A percentile compares a stretch with the other conserved stretches of the same genome.
phyloP scores from a whole-genome alignment of 2,797 vertebrate species.

The Leptodactylus fallax region DNA sequence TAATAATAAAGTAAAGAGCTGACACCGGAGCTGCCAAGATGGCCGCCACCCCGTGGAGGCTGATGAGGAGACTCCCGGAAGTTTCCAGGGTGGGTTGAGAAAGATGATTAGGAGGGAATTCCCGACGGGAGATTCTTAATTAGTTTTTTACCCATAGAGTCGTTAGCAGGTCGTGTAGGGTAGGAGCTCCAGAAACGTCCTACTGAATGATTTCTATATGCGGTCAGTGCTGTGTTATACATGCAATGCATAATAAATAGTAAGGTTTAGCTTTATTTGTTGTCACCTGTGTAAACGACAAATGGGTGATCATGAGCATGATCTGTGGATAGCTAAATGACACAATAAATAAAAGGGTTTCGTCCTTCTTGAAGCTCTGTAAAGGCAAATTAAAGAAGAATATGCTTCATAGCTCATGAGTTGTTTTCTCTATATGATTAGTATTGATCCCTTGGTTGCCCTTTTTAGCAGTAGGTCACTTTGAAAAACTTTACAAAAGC shows the following conservation, averaged over 20 bases:
- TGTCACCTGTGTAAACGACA: background rate
- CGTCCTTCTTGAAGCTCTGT: background rate
- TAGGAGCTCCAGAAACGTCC: too few species aligned
- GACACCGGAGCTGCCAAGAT: too few species aligned
- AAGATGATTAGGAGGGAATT: too few species aligned
- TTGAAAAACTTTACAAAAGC: slow-evolving; percentile 37
- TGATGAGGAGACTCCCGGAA: too few species aligned
- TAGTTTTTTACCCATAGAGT: too few species aligned
- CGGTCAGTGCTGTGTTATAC: background rate
- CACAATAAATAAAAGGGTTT: background rate
- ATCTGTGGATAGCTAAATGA: background rate
- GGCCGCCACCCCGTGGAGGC: too few species aligned
- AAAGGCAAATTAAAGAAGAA: slow-evolving; percentile 29
- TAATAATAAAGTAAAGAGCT: too few species aligned
- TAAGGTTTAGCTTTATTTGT: background rate
- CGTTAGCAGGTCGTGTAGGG: too few species aligned
- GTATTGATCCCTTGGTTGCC: slow-evolving; percentile 27
- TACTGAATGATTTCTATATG: too few species aligned
- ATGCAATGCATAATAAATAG: background rate
- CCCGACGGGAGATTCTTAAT: too few species aligned
- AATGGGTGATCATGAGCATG: background rate
- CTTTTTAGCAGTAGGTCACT: slow-evolving; percentile 34
- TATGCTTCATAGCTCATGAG: slow-evolving; percentile 15
- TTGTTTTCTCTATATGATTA: slow-evolving; percentile 35
- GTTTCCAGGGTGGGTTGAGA: too few species aligned